Evolutionary conservation across 2,797 vertebrate genomes (phyloP), one percentile per base, ranked within the genome.

Genomic region (Gambelia wislizenii): DNA sequence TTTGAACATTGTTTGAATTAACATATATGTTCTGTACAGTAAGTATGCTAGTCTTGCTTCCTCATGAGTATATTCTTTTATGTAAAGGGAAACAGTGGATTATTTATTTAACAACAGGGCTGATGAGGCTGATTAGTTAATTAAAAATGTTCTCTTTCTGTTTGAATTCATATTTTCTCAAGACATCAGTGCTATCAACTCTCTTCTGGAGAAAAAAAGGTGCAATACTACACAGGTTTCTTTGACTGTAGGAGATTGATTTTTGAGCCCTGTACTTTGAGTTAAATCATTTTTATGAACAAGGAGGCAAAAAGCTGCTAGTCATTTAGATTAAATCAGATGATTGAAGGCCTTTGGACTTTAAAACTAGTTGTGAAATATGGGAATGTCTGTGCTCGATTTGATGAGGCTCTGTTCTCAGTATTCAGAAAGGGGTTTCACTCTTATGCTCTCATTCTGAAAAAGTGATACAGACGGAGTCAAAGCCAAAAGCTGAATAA

Each of bases 271-370:
- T 2, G 22, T 84, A 78, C 3, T 33, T 91, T 27, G 1, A 85
- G 30, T 87, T 90, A 89, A 88, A 86, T 79, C 82, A 86, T 84
- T 93, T 92, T 91, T 91, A 89, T 86, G 52, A 92, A 85, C 82
- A 92, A 52, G 2, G 30, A 87, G 87, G 89, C 7, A 78, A 78
- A 90, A 91, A 91, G 27, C 30, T 87, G 20, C 72, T 36, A 87
- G 14, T 85, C 64, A 91, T 87, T 69, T 84, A 91, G 47, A 92
- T 83, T 36, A 94, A 91, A n/a, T 88, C 64, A 85, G 44, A 10
- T 89, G 78, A 92, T 84, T 89, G 84, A 94, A 93, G 22, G 85
- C 91, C 89, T 64, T 91, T 47, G 7, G 80, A 84, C 25, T 85
- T 91, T 84, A 80, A 39, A 91, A 84, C 30, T 7, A 89, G 13